Base-by-base conservation (phyloP, 2,113 vertebrate species). In the Serinus canaria region DNA sequence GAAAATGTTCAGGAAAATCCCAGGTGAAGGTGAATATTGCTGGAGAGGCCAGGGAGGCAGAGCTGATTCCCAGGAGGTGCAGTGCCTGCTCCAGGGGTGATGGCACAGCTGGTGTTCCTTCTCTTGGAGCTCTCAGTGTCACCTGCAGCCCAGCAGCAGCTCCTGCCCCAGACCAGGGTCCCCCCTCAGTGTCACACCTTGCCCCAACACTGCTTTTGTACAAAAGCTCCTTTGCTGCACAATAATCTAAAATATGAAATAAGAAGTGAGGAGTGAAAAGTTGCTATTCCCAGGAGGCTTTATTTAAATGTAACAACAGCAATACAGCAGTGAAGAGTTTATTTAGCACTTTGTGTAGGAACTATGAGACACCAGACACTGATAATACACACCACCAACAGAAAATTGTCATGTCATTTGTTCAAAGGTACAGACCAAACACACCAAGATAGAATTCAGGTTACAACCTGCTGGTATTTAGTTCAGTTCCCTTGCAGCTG, bases 401-500 rank as follows among this genome's bases (percentile, higher is more conserved):
- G 72, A 6, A 31, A 86, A 58, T 33, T 43, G 11, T 1, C 35
- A 55, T 2, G 44, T 13, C 44, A 16, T 37, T 83, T 70, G 49
- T 41, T 14, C 67, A 63, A 18, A 90, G 69, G 14, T 35, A 75
- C 80, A 90, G 72, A 86, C 79, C 44, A 95, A 90, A 89, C 77
- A 89, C 13, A 47, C 27, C 9, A 8, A 59, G 75, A n/a, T 6
- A 72, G 83, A 94, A 95, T 83, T 46, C 83, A 89, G 94, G 91
- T 88, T 85, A 95, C 76, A 83, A 81, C 58, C 88, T 69, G 82
- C 82, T 88, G 88, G 46, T 76, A 94, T 94, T 90, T 88, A 90
- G 92, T 83, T 94, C 96, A 93, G 91, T 67, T 97, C 88, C 83
- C 86, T 81, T 58, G 83, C 86, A 94, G 41, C 83, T 63, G 50